Evolutionary conservation across 2,888 invertebrate genomes (phyloP).

Genomic region (Mesorhabditis spiculigera): DNA sequence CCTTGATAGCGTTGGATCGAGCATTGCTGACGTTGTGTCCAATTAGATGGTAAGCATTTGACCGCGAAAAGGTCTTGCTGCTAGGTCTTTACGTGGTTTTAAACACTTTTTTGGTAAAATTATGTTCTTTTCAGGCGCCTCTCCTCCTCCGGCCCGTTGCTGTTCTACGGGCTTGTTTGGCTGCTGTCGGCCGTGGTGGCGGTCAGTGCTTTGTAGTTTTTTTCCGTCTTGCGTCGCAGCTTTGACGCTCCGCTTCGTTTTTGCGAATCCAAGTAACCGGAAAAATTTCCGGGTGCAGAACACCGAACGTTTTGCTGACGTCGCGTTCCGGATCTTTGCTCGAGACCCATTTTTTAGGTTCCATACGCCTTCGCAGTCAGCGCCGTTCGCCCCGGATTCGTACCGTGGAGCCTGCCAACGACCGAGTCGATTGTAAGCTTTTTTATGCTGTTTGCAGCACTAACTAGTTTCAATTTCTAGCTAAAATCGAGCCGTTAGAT

Average conservation of each 20-base stretch:
- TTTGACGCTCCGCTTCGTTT: too few relatives aligned
- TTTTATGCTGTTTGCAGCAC: neutral
- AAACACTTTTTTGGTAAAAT: too few relatives aligned
- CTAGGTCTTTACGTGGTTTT: too few relatives aligned
- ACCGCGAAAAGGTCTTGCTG: too few relatives aligned
- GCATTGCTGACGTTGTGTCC: slow-evolving; percentile 55
- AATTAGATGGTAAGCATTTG: slow-evolving; percentile 52
- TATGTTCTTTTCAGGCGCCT: slow-evolving; percentile 46
- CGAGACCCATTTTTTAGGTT: slow-evolving; percentile 9
- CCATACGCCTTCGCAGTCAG: slow-evolving; percentile 55
- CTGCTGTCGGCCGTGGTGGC: slow-evolving; percentile 50
- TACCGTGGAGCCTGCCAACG: slow-evolving; percentile 38
- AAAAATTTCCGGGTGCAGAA: too few relatives aligned
- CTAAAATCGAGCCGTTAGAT: neutral
- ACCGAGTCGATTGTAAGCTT: neutral
- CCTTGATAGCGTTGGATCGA: slow-evolving; percentile 54
- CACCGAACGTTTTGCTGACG: too few relatives aligned
- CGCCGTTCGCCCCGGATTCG: slow-evolving; percentile 44
- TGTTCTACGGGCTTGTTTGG: slow-evolving; percentile 53
- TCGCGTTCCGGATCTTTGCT: too few relatives aligned
- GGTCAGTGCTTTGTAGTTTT: neutral
- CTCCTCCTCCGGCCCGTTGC: slow-evolving; percentile 50
- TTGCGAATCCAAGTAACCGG: too few relatives aligned
- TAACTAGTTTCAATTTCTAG: neutral
- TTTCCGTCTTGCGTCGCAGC: too few relatives aligned